phyloP scores from a whole-genome alignment of 2,888 invertebrate genomes.

The Kryphioiulus occultus region DNA sequence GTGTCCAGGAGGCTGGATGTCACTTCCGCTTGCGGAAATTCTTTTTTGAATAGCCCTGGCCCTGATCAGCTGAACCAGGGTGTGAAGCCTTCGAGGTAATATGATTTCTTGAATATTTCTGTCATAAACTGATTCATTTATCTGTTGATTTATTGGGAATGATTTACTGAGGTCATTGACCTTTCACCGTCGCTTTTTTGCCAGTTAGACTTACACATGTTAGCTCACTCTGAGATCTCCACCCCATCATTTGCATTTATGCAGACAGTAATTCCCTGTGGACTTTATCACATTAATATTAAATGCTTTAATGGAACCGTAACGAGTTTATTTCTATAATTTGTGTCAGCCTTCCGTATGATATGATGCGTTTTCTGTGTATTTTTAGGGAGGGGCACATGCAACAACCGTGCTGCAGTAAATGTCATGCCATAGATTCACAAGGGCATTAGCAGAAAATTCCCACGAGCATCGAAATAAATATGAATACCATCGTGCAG shows the following conservation, averaged over 20 bases:
- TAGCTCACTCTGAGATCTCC: background rate
- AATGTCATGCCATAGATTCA: background rate
- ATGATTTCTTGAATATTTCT: background rate
- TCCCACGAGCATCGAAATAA: background rate
- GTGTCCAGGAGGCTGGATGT: background rate
- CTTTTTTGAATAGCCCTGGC: too few species aligned
- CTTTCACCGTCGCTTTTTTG: background rate
- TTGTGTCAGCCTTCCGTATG: background rate
- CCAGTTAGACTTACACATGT: background rate
- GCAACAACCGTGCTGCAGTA: background rate
- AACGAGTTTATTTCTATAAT: background rate
- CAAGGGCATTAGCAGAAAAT: background rate
- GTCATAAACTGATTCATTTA: background rate
- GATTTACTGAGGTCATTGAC: background rate
- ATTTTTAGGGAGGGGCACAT: conserved; percentile 38
- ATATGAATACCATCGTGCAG: background rate
- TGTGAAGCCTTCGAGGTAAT: background rate
- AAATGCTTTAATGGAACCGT: background rate
- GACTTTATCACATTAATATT: background rate
- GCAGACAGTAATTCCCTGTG: background rate
- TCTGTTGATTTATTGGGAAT: background rate
- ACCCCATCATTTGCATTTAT: background rate
- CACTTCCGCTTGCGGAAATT: too few species aligned
- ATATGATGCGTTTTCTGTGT: background rate
- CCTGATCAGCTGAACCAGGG: background rate